A percentile compares a stretch with the other conserved stretches of the same genome.
Evolutionary conservation across 2,797 vertebrate species (phyloP).

Genomic region (Harpagifer antarcticus): DNA sequence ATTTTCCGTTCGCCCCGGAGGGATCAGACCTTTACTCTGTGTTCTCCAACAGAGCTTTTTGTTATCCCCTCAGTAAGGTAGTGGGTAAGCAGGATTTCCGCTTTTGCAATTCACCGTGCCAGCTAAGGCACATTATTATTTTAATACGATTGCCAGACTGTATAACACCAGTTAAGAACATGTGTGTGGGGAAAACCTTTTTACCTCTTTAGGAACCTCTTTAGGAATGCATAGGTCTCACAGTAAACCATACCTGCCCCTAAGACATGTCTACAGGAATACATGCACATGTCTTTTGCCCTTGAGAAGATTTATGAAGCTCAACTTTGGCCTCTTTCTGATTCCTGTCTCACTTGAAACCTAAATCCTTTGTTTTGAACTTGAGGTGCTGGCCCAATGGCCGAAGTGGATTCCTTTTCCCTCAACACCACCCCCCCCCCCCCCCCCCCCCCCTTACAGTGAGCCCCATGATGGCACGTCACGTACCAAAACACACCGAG

Average conservation of each 20-base stretch:
- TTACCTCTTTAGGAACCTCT: constrained; percentile 8
- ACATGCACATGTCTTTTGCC: constrained; percentile 23
- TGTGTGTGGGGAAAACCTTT: constrained; percentile 21
- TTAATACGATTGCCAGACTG: constrained; percentile 82
- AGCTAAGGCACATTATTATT: constrained; percentile 74
- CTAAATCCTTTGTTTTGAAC: constrained; percentile 79
- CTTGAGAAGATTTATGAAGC: constrained; percentile 55
- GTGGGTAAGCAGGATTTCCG: constrained; percentile 87
- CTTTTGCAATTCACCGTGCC: constrained; percentile 77
- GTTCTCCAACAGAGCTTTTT: constrained; percentile 69
- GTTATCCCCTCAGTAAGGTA: constrained; percentile 80
- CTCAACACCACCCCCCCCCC: constrained; percentile 24
- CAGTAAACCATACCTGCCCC: constrained; percentile 26
- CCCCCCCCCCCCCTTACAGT: constrained; percentile 40
- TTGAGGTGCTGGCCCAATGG: constrained; percentile 38
- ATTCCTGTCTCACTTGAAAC: constrained; percentile 68
- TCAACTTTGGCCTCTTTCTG: constrained; percentile 73
- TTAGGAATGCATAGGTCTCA: constrained; percentile 29
- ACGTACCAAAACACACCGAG: constrained; percentile 63
- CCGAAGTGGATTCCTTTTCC: constrained; percentile 35
- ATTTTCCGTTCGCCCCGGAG: constrained; percentile 64
- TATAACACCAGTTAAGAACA: constrained; percentile 72
- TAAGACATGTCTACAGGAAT: constrained; percentile 3
- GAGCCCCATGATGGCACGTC: constrained; percentile 52
- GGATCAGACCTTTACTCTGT: constrained; percentile 64